Evolutionary conservation across 2,888 invertebrate species (phyloP), one percentile per base, ranked within the genome.

Genomic region (Agriotes lineatus): DNA sequence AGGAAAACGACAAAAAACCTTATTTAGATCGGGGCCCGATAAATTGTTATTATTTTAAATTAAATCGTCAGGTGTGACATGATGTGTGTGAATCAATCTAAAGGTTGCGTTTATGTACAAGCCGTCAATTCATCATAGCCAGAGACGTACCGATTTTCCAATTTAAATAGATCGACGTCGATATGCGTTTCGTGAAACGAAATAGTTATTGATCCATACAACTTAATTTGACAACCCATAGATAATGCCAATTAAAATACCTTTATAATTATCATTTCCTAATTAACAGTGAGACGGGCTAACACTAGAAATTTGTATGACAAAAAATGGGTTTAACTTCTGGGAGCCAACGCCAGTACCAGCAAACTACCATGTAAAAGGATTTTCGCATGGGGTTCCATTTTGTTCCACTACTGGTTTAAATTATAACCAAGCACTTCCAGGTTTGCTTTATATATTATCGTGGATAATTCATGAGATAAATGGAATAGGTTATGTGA

Each of bases 31-130:
- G 39, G 54, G 19, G 18, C 19, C 19, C 33, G 69, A 69, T 69
- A 69, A 60, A 65, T 56, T 69, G 59, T 65, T 65, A 65, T 69
- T 69, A 68, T 68, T 64, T 69, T 50, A 69, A 69, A 69, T 69
- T 69, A 69, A 69, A 65, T 69, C 64, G 56, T 65, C 65, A 65
- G 63, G 56, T 57, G 54, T 33, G 60, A 65, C 69, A 42, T 65
- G 57, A 52, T 50, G 60, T 60, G 59, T 52, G 52, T 52, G 52
- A 52, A 52, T 52, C 52, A 52, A 33, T 52, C 52, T 35, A 61
- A 65, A 67, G 65, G 45, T 62, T 62, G 50, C 57, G 30, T 62
- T 67, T 67, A 35, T 58, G 39, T 58, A 39, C 37, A 44, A 66
- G 19, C 54, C 50, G 66, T 71, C 69, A 69, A 71, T 69, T 71